Evolutionary conservation across 2,113 vertebrate species (phyloP), one percentile per base, ranked within the genome.

Genomic region (Cyanistes caeruleus): DNA sequence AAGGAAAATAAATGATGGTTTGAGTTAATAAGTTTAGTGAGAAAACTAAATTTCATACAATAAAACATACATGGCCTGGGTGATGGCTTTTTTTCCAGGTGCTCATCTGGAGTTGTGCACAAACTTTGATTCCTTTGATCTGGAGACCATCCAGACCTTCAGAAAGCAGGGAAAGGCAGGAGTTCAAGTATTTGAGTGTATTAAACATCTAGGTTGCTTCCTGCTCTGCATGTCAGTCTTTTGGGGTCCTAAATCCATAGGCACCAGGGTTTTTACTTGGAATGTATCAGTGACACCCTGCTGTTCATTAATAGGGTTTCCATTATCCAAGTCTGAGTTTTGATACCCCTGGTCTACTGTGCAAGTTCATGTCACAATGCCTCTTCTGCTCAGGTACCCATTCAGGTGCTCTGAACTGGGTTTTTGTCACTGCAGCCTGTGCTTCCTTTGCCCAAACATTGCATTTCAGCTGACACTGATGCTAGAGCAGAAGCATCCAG

Each of bases 111-210:
- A 22, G 7, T 4, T 67, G 35, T 75, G n/a, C 23, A 12, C 0
- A 0, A 17, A 20, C 14, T 70, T 70, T 70, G 74, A 59, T 48
- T 52, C 39, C 39, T 39, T 39, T 39, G 39, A 39, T 39, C 39
- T 39, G 39, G 39, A 39, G 30, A 28, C 49, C 33, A 56, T 9
- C 7, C 23, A 82, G 25, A 55, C 14, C 22, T 24, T 77, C 24
- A 68, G 59, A 14, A 59, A 3, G 3, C 0, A 19, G 20, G 22
- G 25, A 69, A 31, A 84, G 8, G 20, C 2, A 48, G 31, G 11
- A 83, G 9, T 77, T 80, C 33, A 52, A 60, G 60, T 5, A 12
- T 0, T 0, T 31, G 27, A 28, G 21, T 20, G 13, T 64, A 33
- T 76, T 76, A n/a, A 80, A 43, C 5, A 35, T 3, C 13, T 33